Evolutionary conservation across 2,888 invertebrate species (phyloP).

Genomic region (Sthenelais limicola): DNA sequence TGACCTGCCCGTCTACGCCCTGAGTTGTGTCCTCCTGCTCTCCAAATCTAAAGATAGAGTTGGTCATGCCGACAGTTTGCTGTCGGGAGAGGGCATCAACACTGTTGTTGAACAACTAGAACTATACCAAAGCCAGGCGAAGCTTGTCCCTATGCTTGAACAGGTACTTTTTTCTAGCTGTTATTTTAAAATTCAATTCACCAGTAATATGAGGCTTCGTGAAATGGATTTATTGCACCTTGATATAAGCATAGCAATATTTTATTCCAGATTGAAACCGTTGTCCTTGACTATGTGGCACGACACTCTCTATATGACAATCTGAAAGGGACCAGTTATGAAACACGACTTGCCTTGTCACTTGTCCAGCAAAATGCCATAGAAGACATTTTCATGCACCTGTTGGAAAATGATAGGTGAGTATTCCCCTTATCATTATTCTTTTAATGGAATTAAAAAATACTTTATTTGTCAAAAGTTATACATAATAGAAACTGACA

Average conservation of each 20-base stretch:
- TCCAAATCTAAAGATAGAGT: background rate
- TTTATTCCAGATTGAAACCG: conserved; percentile 17
- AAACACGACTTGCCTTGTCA: background rate
- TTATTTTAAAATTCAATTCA: too few relatives aligned
- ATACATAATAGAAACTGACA: too few relatives aligned
- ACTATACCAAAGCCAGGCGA: background rate
- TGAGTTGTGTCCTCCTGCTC: conserved; percentile 52
- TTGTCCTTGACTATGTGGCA: background rate
- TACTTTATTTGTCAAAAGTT: too few relatives aligned
- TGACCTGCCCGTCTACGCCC: conserved; percentile 57
- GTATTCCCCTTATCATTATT: too few relatives aligned
- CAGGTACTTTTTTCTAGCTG: conserved; percentile 13
- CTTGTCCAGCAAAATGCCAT: conserved; percentile 14
- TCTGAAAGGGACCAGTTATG: background rate
- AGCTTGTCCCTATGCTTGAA: background rate
- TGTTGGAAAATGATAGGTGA: conserved; percentile 12
- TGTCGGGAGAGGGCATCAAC: background rate
- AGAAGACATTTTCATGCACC: conserved; percentile 7
- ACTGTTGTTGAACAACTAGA: background rate
- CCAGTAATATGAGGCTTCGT: too few relatives aligned
- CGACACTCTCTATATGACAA: background rate
- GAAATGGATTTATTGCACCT: too few relatives aligned
- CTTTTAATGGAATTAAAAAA: too few relatives aligned
- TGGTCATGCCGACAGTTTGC: conserved; percentile 5
- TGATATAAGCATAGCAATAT: too few relatives aligned